Base-by-base conservation (phyloP, 1,140 invertebrate species). In the Ceratosolen solmsi region DNA sequence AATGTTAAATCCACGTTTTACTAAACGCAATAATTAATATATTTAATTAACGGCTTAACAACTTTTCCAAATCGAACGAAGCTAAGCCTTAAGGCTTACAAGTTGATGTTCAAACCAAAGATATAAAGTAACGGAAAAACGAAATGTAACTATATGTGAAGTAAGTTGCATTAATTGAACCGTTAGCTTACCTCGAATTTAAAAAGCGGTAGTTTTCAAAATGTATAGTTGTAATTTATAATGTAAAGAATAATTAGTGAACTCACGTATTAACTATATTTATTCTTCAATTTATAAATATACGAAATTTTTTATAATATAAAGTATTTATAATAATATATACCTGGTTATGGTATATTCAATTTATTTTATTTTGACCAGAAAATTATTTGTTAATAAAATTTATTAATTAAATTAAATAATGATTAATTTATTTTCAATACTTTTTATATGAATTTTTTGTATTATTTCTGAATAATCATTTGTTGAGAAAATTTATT, bases 51-150 rank as follows among this genome's bases (percentile, higher is more conserved):
- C 25, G 38, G 68, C 15, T 25, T 68, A 79, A 79, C 78, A 68
- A 54, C 54, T 79, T 79, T 79, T 77, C 15, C 13, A n/a, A 77
- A 17, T 49, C 20, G 7, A 60, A 56, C 77, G 71, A 79, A 79
- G 68, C 51, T 72, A 79, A 46, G 8, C 68, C 25, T 27, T 22
- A 70, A 60, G 79, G 41, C 41, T 36, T 51, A 46, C n/a, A 49
- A 27, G 49, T 71, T 60, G n/a, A 74, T 46, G 20, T 3, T 15
- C 20, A 20, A 22, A 22, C 2, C 2, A 54, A 11, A 22, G 0
- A 77, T n/a, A 33, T 51, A 68, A 15, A 70, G 36, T 54, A 75
- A 81, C 51, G 58, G 41, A 71, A 84, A 71, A 82, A 82, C 80
- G 79, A 80, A 82, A 60, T 46, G 30, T 25, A 65, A 51, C 9